Evolutionary conservation across 1,140 invertebrate species (phyloP).

Genomic region (Lordiphosa clarofinis): DNA sequence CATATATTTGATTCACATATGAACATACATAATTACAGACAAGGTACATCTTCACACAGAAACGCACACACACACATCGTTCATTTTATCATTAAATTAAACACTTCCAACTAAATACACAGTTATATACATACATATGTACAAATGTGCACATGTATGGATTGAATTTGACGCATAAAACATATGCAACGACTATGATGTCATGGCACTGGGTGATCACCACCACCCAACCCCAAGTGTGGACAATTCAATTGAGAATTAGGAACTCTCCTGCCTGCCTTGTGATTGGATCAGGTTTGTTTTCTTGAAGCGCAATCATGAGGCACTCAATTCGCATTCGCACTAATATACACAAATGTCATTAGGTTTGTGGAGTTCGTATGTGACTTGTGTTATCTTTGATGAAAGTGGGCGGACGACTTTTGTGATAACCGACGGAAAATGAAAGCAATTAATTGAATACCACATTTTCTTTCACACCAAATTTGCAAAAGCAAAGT

Average conservation of each 20-base stretch:
- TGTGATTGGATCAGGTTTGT: not conserved
- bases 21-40: not conserved
- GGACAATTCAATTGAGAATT: conserved; percentile 8
- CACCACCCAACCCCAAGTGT: conserved; percentile 18
- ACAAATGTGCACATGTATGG: conserved; percentile 28
- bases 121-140: conserved; percentile 49
- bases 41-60: not conserved
- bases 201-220: conserved; percentile 59
- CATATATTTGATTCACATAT: conserved; percentile 8
- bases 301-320: conserved; percentile 5
- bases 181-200: conserved; percentile 60
- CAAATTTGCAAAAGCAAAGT: conserved; percentile 7
- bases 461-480: conserved; percentile 5
- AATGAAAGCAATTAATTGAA: conserved; percentile 5
- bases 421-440: conserved; percentile 8
- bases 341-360: conserved; percentile 10
- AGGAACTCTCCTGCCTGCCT: conserved; percentile 1
- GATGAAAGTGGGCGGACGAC: conserved; percentile 7
- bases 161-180: conserved; percentile 50
- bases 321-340: conserved; percentile 8
- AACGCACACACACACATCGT: not conserved
- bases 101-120: not conserved
- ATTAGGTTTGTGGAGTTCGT: conserved; percentile 5
- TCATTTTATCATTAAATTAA: too few relatives aligned
- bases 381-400: conserved; percentile 8